Conservation (phyloP, 2,113 vertebrate genomes). For the Carettochelys insculpta region DNA sequence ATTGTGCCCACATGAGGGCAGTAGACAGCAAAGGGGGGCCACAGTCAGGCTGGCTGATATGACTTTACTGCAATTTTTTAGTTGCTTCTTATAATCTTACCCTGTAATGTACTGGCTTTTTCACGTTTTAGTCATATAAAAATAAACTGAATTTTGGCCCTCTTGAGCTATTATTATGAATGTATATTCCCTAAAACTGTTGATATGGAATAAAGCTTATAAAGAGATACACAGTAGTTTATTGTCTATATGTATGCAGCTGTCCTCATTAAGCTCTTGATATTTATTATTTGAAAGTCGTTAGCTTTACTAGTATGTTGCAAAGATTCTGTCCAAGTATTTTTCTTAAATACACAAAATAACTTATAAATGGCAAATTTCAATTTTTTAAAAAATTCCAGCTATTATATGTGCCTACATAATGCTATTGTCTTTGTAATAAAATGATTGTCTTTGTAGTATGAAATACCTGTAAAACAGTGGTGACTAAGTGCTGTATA, state of each 20-base stretch:
- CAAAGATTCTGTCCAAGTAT: neutral
- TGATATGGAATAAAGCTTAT: neutral
- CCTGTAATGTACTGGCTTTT: neutral
- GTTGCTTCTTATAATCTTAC: neutral
- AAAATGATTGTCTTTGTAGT: too few species aligned
- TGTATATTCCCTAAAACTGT: neutral
- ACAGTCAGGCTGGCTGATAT: neutral
- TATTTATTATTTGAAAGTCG: neutral
- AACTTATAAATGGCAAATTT: neutral
- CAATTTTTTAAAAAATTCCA: neutral
- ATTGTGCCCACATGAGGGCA: neutral
- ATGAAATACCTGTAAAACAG: neutral
- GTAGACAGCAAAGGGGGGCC: neutral
- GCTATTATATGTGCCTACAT: neutral
- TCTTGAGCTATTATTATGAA: neutral
- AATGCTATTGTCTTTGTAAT: neutral
- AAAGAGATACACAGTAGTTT: neutral
- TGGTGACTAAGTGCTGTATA: neutral
- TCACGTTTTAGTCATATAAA: neutral
- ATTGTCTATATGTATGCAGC: neutral
- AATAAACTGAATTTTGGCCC: neutral
- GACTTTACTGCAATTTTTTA: neutral
- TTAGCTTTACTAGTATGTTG: neutral
- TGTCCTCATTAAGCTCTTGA: neutral
- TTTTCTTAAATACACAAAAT: neutral